phyloP scores from a whole-genome alignment of 2,113 vertebrate genomes.

The Pomatostomus ruficeps region DNA sequence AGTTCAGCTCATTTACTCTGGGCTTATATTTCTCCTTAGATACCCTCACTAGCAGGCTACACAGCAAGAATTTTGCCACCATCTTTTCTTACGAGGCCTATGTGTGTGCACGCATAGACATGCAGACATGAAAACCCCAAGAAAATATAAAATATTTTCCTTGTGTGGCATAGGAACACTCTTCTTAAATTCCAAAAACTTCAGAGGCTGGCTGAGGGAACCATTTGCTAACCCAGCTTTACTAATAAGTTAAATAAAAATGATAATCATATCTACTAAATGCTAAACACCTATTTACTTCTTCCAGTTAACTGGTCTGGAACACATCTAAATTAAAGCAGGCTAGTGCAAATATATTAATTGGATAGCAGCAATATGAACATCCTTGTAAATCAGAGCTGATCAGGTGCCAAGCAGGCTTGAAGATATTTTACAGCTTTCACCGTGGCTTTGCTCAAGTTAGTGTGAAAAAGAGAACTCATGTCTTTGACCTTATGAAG shows the following conservation, averaged over 20 bases:
- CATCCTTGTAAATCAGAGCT: conserved; percentile 13
- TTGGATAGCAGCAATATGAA: background rate
- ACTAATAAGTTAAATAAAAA: conserved; percentile 8
- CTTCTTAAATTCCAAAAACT: background rate
- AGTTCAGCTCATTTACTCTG: background rate
- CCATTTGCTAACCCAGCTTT: background rate
- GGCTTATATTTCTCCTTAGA: background rate
- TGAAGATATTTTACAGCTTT: background rate
- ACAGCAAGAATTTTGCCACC: background rate
- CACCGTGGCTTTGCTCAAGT: conserved; percentile 9
- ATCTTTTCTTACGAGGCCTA: background rate
- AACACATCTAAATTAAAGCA: conserved; percentile 41
- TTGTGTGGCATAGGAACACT: background rate
- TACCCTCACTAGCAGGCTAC: background rate
- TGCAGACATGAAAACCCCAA: background rate
- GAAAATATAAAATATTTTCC: background rate
- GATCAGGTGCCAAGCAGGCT: background rate
- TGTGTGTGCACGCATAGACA: rapidly evolving
- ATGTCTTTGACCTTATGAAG: background rate
- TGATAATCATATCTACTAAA: conserved; percentile 4
- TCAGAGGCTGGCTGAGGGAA: background rate
- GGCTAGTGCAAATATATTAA: background rate
- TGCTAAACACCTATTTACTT: conserved; percentile 15
- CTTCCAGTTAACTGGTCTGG: conserved; percentile 30
- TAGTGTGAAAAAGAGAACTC: background rate